Evolutionary conservation across 2,113 vertebrate species (phyloP).

Genomic region (Larimichthys polyactis): DNA sequence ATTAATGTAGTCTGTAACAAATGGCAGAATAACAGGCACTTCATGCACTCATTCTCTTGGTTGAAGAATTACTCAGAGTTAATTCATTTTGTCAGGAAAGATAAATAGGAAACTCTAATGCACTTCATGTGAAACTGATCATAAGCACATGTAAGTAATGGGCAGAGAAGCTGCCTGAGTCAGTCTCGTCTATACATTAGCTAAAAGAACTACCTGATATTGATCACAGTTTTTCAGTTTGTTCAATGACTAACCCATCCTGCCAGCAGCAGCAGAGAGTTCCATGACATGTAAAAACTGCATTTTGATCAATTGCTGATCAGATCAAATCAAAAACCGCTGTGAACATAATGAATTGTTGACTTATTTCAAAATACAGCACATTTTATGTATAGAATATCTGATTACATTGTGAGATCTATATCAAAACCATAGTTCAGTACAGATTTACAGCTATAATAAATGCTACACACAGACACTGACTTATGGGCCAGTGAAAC

Average conservation of each 20-base stretch:
- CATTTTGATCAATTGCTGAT: not conserved
- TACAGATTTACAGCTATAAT: slow-evolving; percentile 34
- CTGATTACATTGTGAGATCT: slow-evolving; percentile 7
- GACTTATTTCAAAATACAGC: slow-evolving; percentile 11
- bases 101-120: slow-evolving; percentile 2
- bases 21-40: not conserved
- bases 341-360: slow-evolving; percentile 10
- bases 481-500: slow-evolving; percentile 31
- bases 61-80: not conserved
- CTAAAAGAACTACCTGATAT: not conserved
- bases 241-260: not conserved
- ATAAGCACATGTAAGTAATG: not conserved
- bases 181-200: not conserved
- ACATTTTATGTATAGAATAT: slow-evolving; percentile 6
- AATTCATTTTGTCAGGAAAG: slow-evolving; percentile 8
- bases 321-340: not conserved
- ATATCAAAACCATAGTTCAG: slow-evolving; percentile 4
- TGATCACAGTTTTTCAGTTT: not conserved
- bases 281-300: not conserved
- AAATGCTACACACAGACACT: slow-evolving; percentile 36
- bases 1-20: too few species aligned
- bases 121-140: not conserved
- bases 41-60: too few species aligned
- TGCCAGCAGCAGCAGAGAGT: not conserved
- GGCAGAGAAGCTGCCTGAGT: not conserved